Evolutionary conservation across 2,888 invertebrate genomes (phyloP), one percentile per base, ranked within the genome.

Genomic region (Dorcus hopei): DNA sequence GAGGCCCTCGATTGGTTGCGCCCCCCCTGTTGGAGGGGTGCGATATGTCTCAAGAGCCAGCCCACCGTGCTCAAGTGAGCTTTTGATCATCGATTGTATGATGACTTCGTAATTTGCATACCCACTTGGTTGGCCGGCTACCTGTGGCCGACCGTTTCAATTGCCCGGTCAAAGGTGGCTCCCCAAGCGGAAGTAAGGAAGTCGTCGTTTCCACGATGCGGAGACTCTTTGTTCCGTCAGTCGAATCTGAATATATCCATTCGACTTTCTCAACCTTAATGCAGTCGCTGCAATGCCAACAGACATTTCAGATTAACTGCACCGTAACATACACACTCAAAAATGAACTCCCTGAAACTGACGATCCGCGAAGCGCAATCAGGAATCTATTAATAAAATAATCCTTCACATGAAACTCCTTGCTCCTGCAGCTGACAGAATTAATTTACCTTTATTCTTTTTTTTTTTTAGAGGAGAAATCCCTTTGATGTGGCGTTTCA

Each of bases 1-100:
- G 81, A 80, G 81, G 81, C 81, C 80, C 82, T 82, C 82, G 82
- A 86, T 86, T 87, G 87, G 86, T 82, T 81, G 83, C 82, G 77
- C 61, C 58, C 50, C 55, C 62, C 77, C 19, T 3, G 74, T 79
- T 75, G 70, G 79, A 79, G 80, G 80, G 81, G 71, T 66, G 65
- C 67, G 68, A 67, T 81, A 81, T 81, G 61, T 65, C 64, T 66
- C 65, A 64, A 66, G 67, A 67, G 67, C 63, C 67, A 58, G 62
- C 67, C 66, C 64, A 65, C 65, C 65, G 64, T 63, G 57, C 61
- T 58, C 61, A 52, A 56, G 62, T 61, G 61, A 45, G 45, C 63
- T 63, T 61, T 63, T 62, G 64, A 65, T 65, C 65, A 65, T 65
- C 63, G 65, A 65, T 65, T 63, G 59, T 63, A 63, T 57, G 62